Evolutionary conservation across 2,113 vertebrate genomes (phyloP).

Genomic region (Tenrec ecaudatus): DNA sequence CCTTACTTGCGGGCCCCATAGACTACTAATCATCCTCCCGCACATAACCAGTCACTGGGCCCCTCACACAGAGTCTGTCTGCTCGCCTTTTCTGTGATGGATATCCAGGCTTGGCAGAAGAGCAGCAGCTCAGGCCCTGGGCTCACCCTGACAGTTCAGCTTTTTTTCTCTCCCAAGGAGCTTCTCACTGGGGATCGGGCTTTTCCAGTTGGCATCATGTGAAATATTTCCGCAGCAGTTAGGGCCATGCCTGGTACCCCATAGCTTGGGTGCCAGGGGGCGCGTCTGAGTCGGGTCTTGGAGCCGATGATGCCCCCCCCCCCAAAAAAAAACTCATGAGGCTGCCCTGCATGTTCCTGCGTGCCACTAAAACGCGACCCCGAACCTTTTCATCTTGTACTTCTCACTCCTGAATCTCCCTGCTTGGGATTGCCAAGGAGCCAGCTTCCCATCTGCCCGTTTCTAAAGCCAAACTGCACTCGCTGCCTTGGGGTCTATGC

Average conservation of each 20-base stretch:
- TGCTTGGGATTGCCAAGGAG: neutral
- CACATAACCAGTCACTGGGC: neutral
- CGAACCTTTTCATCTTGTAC: neutral
- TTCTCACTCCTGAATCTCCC: neutral
- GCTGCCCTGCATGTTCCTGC: neutral
- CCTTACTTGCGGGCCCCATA: neutral
- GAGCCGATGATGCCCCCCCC: neutral
- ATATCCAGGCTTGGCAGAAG: neutral
- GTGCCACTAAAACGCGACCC: neutral
- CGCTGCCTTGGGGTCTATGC: neutral
- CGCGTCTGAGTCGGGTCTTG: constrained; percentile 29
- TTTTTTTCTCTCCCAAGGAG: neutral
- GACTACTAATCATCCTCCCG: neutral
- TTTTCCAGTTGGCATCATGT: constrained; percentile 33
- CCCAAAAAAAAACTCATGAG: neutral
- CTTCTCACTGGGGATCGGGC: neutral
- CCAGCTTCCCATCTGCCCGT: neutral
- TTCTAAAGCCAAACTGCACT: neutral
- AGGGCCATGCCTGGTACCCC: neutral
- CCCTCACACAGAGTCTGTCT: neutral
- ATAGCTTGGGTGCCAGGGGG: neutral
- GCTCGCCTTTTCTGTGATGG: neutral
- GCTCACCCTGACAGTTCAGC: neutral
- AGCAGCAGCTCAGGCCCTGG: neutral
- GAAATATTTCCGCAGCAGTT: neutral